phyloP scores from a whole-genome alignment of 2,797 vertebrate genomes.

The Sebastes alutus region DNA sequence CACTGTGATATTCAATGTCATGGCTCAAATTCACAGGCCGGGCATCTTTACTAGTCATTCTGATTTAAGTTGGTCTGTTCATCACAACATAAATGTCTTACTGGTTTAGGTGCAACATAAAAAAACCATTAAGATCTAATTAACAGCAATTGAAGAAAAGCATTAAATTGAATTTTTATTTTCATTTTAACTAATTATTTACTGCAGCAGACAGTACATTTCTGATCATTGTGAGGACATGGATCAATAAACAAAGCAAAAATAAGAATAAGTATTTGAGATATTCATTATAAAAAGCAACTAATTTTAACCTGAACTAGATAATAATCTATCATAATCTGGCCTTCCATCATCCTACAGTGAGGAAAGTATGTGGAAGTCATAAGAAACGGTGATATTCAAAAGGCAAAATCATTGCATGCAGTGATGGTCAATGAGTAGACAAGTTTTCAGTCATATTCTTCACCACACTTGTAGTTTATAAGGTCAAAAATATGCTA shows the following conservation, averaged over 20 bases:
- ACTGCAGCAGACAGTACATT: neutral
- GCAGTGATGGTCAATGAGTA: no score
- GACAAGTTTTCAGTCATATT: neutral
- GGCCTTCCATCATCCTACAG: neutral
- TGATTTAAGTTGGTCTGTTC: neutral
- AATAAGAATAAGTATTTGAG: neutral
- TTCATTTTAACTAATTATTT: neutral
- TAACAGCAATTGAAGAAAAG: neutral
- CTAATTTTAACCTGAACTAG: neutral
- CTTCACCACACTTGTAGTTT: neutral
- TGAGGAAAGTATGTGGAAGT: neutral
- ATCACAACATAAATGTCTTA: neutral
- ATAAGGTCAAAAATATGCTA: neutral
- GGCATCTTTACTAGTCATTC: neutral
- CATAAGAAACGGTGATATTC: neutral
- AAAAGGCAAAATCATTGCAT: neutral
- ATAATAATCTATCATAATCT: neutral
- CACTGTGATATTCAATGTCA: neutral
- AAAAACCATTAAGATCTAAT: neutral
- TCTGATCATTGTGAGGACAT: neutral
- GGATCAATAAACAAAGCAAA: neutral
- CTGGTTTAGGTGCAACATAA: neutral
- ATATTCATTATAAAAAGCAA: neutral
- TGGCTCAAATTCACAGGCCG: neutral
- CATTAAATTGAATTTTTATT: neutral